Conservation (phyloP, 2,888 invertebrate genomes). For the Melitaea athalia region DNA sequence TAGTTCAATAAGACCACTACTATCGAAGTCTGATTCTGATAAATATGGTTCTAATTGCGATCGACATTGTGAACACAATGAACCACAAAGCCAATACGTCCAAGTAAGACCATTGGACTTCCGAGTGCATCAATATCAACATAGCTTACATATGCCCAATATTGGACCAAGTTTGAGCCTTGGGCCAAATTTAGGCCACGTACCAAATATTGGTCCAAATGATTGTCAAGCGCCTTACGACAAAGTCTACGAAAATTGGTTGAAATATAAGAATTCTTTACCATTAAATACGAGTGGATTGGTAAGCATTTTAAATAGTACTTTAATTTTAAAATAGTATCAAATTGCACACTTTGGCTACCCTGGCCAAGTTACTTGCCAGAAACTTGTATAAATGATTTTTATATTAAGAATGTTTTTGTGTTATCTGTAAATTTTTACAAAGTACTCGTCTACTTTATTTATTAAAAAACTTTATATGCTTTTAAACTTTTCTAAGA, state of each 20-base stretch:
- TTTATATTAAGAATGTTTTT: too few relatives aligned
- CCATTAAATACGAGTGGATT: slow-evolving; percentile 72
- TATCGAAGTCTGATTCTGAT: slow-evolving; percentile 64
- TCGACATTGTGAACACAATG: slow-evolving; percentile 67
- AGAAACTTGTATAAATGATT: too few relatives aligned
- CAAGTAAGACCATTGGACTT: slow-evolving; percentile 71
- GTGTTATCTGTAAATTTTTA: too few relatives aligned
- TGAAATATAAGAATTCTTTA: slow-evolving; percentile 79
- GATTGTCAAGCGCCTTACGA: slow-evolving; percentile 70
- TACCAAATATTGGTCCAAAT: slow-evolving; percentile 35
- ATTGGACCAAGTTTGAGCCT: slow-evolving; percentile 60
- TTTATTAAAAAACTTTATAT: too few relatives aligned
- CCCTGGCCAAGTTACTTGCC: too few relatives aligned
- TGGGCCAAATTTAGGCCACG: slow-evolving; percentile 44
- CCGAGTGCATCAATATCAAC: slow-evolving; percentile 47
- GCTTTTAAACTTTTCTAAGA: too few relatives aligned
- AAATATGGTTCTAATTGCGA: slow-evolving; percentile 70
- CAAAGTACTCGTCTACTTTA: too few relatives aligned
- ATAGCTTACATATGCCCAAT: slow-evolving; percentile 55
- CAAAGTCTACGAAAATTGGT: slow-evolving; percentile 79
- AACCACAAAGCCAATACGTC: slow-evolving; percentile 69
- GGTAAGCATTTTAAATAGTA: slow-evolving; percentile 52
- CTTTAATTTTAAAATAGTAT: too few relatives aligned
- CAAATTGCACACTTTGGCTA: too few relatives aligned
- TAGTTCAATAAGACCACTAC: slow-evolving; percentile 69